Evolutionary conservation across 2,888 invertebrate species (phyloP).

Genomic region (Agriotes lineatus): DNA sequence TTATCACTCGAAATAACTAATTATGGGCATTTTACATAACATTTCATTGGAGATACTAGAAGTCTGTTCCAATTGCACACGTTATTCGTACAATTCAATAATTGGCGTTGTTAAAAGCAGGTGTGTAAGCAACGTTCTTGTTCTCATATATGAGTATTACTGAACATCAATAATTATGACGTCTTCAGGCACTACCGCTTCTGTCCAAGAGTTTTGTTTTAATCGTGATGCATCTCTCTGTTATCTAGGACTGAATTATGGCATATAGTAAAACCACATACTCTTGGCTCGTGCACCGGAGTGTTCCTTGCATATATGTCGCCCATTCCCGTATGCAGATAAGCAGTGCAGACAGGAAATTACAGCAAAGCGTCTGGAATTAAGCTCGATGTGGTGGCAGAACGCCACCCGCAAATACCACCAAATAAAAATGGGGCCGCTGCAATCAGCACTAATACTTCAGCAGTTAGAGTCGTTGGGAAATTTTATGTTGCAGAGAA

Average conservation of each 20-base stretch:
- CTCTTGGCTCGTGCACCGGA: slow-evolving; percentile 13
- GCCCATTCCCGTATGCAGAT: slow-evolving; percentile 53
- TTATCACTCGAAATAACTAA: too few species aligned
- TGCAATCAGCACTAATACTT: slow-evolving; percentile 49
- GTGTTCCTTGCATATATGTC: slow-evolving; percentile 29
- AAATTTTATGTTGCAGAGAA: not conserved
- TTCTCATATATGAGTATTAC: too few species aligned
- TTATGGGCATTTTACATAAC: too few species aligned
- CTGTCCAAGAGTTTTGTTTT: too few species aligned
- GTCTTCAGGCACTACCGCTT: too few species aligned
- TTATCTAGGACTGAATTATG: slow-evolving; percentile 16
- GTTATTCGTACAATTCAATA: too few species aligned
- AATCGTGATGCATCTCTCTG: not conserved
- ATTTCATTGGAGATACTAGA: too few species aligned
- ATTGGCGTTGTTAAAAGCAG: too few species aligned
- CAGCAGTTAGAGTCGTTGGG: slow-evolving; percentile 29
- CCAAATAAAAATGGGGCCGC: slow-evolving; percentile 48
- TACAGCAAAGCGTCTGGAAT: slow-evolving; percentile 56
- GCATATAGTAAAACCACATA: slow-evolving; percentile 25
- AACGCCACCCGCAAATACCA: slow-evolving; percentile 48
- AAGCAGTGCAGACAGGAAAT: slow-evolving; percentile 56
- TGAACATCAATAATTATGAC: too few species aligned
- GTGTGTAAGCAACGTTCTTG: too few species aligned
- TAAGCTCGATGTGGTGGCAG: slow-evolving; percentile 51
- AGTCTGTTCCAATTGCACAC: too few species aligned